phyloP scores from a whole-genome alignment of 2,797 vertebrate species.

The Spheniscus humboldti region DNA sequence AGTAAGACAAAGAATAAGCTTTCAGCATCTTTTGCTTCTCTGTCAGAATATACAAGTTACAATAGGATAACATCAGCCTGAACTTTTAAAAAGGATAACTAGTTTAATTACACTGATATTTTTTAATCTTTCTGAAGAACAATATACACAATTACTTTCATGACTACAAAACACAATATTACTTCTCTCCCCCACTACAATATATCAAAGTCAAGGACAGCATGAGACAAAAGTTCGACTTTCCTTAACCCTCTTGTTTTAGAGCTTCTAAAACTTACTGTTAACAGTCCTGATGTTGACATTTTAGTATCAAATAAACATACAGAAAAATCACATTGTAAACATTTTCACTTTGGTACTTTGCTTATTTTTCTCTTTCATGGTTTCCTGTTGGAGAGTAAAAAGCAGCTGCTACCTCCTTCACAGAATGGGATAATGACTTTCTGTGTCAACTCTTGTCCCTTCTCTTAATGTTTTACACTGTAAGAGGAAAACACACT shows the following conservation, averaged over 20 bases:
- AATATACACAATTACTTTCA: conserved; percentile 33
- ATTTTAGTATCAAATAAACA: conserved; percentile 22
- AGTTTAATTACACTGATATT: conserved; percentile 53
- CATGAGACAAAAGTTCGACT: conserved; percentile 1
- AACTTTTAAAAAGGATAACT: conserved; percentile 33
- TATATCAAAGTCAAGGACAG: conserved; percentile 11
- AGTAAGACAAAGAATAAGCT: neutral
- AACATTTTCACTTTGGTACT: neutral
- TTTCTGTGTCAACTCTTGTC: neutral
- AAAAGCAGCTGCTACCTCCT: neutral
- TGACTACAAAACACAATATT: conserved; percentile 3
- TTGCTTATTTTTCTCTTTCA: neutral
- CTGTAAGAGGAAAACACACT: neutral
- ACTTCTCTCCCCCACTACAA: neutral
- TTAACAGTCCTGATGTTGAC: neutral
- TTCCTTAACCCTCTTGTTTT: neutral
- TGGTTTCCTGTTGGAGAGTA: neutral
- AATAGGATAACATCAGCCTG: neutral
- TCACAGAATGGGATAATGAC: neutral
- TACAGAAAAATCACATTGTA: neutral
- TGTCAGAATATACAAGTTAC: neutral
- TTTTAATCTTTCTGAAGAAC: conserved; percentile 41
- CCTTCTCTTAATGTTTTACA: neutral
- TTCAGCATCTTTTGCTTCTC: neutral
- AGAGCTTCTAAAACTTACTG: conserved; percentile 21